Percentiles rank a stretch among this genome's conserved stretches.
These are phyloP conservation scores for Sarcophaga carnaria DNA, from an alignment of 2,888 invertebrate species.

Conservation along the genomic window DNA sequence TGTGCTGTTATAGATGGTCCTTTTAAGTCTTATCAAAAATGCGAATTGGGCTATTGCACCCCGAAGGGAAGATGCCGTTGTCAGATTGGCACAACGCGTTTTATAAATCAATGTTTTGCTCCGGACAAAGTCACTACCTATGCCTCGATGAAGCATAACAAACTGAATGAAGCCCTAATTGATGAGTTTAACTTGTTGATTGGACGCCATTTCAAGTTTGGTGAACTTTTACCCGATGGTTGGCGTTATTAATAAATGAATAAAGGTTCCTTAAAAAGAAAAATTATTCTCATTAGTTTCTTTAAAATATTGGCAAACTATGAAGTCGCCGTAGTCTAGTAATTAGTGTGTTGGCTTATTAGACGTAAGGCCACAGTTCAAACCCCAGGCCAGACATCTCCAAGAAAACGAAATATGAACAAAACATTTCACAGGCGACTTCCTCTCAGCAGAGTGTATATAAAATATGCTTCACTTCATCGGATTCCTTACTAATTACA, in stretches of 20 bases:
- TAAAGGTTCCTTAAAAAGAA: neutral
- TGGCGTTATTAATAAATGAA: constrained; percentile 19
- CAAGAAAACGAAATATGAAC: no score
- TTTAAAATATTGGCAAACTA: no score
- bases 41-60: constrained; percentile 74
- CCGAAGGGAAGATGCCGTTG: constrained; percentile 77
- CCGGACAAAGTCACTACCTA: constrained; percentile 79
- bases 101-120: constrained; percentile 77
- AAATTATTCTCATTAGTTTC: no score
- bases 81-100: constrained; percentile 75
- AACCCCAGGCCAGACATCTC: no score
- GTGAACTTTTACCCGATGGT: constrained; percentile 11
- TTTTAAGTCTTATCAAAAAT: constrained; percentile 70
- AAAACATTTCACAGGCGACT: no score
- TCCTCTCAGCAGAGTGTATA: no score
- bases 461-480: no score
- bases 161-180: constrained; percentile 75
- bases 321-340: no score
- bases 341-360: no score
- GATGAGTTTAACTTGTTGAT: constrained; percentile 77
- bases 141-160: constrained; percentile 74
- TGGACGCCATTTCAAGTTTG: constrained; percentile 75
- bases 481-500: no score
- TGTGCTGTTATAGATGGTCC: constrained; percentile 77
- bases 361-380: no score